These are phyloP conservation scores for Calliphora vicina DNA, from an alignment of 1,140 invertebrate species.

Conservation along the genomic window DNA sequence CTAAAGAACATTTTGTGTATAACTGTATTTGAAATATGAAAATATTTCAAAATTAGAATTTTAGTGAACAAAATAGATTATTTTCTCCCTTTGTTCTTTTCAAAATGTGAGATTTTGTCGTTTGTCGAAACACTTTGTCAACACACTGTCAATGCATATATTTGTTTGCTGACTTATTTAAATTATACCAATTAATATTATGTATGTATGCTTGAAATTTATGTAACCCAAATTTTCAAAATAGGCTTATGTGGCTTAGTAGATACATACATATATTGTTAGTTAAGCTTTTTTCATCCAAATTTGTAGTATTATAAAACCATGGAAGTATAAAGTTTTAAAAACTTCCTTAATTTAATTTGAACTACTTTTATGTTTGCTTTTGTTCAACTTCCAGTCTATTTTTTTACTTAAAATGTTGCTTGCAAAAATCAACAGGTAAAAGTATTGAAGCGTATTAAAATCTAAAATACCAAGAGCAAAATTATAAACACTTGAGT, in stretches of 20 bases:
- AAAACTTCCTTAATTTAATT: conserved; percentile 11
- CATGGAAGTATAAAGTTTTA: neutral
- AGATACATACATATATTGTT: neutral
- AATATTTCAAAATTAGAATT: too few species aligned
- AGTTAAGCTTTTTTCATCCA: neutral
- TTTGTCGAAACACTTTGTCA: neutral
- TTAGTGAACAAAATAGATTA: too few species aligned
- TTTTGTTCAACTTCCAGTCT: neutral
- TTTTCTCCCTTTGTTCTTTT: too few species aligned
- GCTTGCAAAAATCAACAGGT: neutral
- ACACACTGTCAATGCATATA: neutral
- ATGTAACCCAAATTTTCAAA: neutral
- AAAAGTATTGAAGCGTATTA: neutral
- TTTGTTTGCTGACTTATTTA: neutral
- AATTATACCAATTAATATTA: neutral
- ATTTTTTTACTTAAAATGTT: neutral
- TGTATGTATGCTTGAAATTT: neutral
- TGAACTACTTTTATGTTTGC: neutral
- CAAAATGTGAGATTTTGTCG: neutral
- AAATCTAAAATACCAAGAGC: neutral
- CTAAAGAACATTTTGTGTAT: too few species aligned
- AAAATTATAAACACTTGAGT: neutral
- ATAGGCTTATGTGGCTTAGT: neutral
- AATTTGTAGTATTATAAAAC: neutral
- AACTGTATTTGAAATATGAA: too few species aligned